These are phyloP conservation scores for Sander lucioperca DNA, from an alignment of 2,113 vertebrate species.

Conservation along the genomic window DNA sequence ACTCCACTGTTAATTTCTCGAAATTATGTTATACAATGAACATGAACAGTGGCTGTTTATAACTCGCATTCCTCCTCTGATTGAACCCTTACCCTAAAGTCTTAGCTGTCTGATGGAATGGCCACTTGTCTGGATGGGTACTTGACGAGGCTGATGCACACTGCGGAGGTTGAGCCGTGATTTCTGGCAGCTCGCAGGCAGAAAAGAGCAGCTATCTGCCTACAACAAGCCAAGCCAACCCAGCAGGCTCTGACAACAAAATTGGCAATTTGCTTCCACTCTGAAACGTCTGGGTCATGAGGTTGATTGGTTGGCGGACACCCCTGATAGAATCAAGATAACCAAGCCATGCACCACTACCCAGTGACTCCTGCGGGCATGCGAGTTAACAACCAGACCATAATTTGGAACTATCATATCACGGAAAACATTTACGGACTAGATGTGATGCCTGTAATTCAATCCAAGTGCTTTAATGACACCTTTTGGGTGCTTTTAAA, in stretches of 20 bases:
- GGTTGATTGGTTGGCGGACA: slow-evolving; percentile 39
- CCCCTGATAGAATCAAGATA: slow-evolving; percentile 34
- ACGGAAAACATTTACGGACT: slow-evolving; percentile 4
- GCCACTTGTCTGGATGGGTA: slow-evolving; percentile 31
- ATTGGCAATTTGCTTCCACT: slow-evolving; percentile 56
- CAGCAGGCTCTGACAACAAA: slow-evolving; percentile 49
- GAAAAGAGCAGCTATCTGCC: slow-evolving; percentile 9
- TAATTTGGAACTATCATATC: not conserved
- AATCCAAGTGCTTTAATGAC: slow-evolving; percentile 11
- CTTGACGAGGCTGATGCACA: slow-evolving; percentile 17
- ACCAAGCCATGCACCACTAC: not conserved
- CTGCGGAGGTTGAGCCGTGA: slow-evolving; percentile 4
- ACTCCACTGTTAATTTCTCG: not conserved
- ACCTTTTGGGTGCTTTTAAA: slow-evolving; percentile 1
- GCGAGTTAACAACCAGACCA: not conserved
- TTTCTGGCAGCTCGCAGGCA: slow-evolving; percentile 4
- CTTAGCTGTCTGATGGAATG: slow-evolving; percentile 7
- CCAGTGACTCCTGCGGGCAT: not conserved
- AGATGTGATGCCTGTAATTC: not conserved
- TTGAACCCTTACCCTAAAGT: slow-evolving; percentile 26
- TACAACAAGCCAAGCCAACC: slow-evolving; percentile 12
- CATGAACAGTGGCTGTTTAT: not conserved
- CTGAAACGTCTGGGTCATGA: slow-evolving; percentile 36
- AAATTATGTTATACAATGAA: slow-evolving; percentile 13
- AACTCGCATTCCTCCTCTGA: slow-evolving; percentile 7